Base-by-base conservation (phyloP, 1,140 invertebrate species). In the Drosophila kepulauana region DNA sequence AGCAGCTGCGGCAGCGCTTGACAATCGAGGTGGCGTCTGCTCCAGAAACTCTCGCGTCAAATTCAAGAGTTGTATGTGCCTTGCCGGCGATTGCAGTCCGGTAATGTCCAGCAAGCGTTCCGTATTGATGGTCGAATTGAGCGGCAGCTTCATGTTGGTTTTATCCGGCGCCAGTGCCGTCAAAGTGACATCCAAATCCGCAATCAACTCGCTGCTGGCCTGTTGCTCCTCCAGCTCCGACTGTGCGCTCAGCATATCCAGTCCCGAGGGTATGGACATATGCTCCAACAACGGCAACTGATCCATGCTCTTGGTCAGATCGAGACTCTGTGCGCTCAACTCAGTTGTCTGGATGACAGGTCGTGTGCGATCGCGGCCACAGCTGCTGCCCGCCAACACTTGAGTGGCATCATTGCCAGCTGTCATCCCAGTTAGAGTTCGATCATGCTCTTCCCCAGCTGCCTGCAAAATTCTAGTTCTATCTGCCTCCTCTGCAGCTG, bases 81-180 rank as follows among this genome's bases (percentile, higher is more conserved):
- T 38, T 0, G 75, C 79, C 3, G 89, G 84, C 7, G 89, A 86
- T 1, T 74, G 73, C 0, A 78, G 16, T 0, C 63, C 75, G 28
- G 48, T 82, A 0, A 92, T 49, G 33, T 92, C 89, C 33, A 92
- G 57, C 30, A 92, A 57, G 1, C 81, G 68, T 35, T 92, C 90
- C 1, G 80, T 91, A 46, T 92, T 92, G 3, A 92, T 56, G 0
- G 91, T 92, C 1, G 91, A 92, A 28, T 91, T 92, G 2, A 92
- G 51, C 0, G 87, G 82, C 69, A 92, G 43, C 65, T 91, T 92
- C 91, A 92, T 91, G 49, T 77, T 72, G 11, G 67, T 48, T 38
- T 84, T 91, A 46, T 90, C 69, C 1, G 91, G 89, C 2, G 91
- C 77, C 73, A 92, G 41, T 13, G 81, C 62, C 1, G 68, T 91